phyloP scores from a whole-genome alignment of 2,797 vertebrate species.

The Helicolenus hilgendorfi region DNA sequence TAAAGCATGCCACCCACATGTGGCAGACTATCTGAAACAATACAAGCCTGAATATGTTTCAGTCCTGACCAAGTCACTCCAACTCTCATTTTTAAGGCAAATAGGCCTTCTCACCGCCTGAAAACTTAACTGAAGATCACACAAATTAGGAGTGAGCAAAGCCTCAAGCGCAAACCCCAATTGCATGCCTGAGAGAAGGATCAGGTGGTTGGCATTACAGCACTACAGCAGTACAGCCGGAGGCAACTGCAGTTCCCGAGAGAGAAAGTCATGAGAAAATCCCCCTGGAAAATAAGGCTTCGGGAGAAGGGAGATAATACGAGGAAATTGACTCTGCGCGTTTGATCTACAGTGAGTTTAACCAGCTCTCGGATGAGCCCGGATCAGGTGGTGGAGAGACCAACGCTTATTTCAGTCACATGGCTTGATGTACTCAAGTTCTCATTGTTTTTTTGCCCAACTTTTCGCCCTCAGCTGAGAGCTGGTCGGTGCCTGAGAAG shows the following conservation, averaged over 20 bases:
- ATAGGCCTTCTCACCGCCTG: slow-evolving; percentile 12
- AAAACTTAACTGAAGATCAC: slow-evolving; percentile 67
- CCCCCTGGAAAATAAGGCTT: slow-evolving; percentile 80
- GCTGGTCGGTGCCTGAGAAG: slow-evolving; percentile 50
- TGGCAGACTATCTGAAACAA: neutral
- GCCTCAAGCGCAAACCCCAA: slow-evolving; percentile 70
- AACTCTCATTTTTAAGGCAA: neutral
- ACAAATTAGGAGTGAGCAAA: slow-evolving; percentile 79
- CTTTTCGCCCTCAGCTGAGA: slow-evolving; percentile 51
- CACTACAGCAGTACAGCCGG: slow-evolving; percentile 77
- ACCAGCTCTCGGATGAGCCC: slow-evolving; percentile 74
- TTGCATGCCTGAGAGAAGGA: slow-evolving; percentile 83
- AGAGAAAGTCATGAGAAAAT: slow-evolving; percentile 87
- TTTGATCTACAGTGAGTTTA: slow-evolving; percentile 86
- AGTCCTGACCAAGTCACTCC: neutral
- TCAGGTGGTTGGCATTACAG: slow-evolving; percentile 91
- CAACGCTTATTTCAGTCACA: slow-evolving; percentile 78
- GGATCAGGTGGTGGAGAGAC: slow-evolving; percentile 77
- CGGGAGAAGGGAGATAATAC: slow-evolving; percentile 78
- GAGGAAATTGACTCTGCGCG: slow-evolving; percentile 82
- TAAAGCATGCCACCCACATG: neutral
- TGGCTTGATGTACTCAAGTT: slow-evolving; percentile 66
- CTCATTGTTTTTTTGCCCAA: slow-evolving; percentile 62
- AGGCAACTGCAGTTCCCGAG: slow-evolving; percentile 81
- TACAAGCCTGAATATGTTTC: neutral